Conservation (phyloP, 1,140 invertebrate species). For the Caenorhabditis inopinata region DNA sequence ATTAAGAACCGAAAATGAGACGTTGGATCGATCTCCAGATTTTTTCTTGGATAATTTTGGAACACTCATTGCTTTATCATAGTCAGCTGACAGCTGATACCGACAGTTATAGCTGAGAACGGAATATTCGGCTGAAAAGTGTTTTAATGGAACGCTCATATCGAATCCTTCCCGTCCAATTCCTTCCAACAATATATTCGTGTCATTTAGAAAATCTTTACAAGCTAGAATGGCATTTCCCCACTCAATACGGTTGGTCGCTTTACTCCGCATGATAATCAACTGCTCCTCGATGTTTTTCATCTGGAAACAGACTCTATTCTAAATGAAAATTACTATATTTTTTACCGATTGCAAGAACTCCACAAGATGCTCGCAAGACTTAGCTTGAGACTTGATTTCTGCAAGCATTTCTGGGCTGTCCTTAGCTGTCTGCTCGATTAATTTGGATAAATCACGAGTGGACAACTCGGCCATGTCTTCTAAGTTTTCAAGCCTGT, state of each 20-base stretch:
- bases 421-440: neutral
- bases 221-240: slow-evolving; percentile 8
- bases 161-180: neutral
- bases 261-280: slow-evolving; percentile 1
- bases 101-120: neutral
- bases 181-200: neutral
- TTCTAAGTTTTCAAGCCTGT: neutral
- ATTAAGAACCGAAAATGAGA: neutral
- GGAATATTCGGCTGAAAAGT: neutral
- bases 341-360: neutral
- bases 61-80: neutral
- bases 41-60: neutral
- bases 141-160: slow-evolving; percentile 5
- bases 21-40: neutral
- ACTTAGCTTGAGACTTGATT: neutral
- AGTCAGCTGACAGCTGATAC: neutral
- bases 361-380: neutral
- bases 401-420: slow-evolving; percentile 7
- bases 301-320: neutral
- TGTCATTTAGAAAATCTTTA: neutral
- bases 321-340: no score
- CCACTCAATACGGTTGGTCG: neutral
- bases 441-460: neutral
- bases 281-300: slow-evolving; percentile 5
- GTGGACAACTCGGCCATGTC: neutral